Evolutionary conservation across 2,888 invertebrate genomes (phyloP), one percentile per base, ranked within the genome.

Genomic region (Leucozona laternaria): DNA sequence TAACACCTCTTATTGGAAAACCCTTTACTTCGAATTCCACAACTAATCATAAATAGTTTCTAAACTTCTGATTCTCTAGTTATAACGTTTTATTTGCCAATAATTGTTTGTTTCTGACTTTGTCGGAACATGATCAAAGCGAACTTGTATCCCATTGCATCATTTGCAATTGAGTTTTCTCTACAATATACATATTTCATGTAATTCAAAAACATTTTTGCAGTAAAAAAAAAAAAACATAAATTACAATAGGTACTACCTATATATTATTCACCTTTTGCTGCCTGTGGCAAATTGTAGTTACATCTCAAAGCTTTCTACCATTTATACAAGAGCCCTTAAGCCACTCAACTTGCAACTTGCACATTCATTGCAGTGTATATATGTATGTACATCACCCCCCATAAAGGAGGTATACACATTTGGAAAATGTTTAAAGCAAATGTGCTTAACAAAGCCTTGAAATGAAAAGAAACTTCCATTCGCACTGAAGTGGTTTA

Each of bases 401-500:
- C 11, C 53, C 34, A 25, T 22, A 40, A 64, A 17, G 40, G 45
- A 25, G 5, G 25, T 25, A 40, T 60, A 60, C n/a, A 10, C 28
- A 57, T 43, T 37, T 79, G 37, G 20, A 37, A 72, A 71, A 60
- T 60, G 53, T 71, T 71, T 62, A 60, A 34, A 71, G 78, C 58
- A 50, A 53, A 64, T 48, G 34, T 15, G 58, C 60, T 71, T 40
- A 62, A 79, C 73, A 73, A 79, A 80, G 79, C 58, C 50, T 75
- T 73, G 68, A 34, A 48, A 60, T 60, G 60, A 60, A 80, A 80
- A 75, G 60, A 75, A 80, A 75, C 79, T 53, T 75, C 53, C 75
- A 80, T 75, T 80, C 75, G 68, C n/a, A 75, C 50, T 68, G 75
- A 80, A 80, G 79, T 75, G 48, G 75, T 43, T 80, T 73, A 58